phyloP scores from a whole-genome alignment of 2,888 invertebrate genomes.

The Peribatodes rhomboidaria region DNA sequence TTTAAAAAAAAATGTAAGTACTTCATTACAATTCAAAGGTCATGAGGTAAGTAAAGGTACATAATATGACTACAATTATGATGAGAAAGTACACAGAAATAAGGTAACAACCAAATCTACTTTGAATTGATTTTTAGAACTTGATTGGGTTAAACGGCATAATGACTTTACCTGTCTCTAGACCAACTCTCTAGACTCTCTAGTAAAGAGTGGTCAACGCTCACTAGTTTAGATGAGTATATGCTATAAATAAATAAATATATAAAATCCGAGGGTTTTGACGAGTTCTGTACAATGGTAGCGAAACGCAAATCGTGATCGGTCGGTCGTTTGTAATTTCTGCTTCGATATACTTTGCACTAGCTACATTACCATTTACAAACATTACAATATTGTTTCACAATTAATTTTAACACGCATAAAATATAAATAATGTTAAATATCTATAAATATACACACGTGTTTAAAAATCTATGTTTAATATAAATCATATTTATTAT shows the following conservation, averaged over 20 bases:
- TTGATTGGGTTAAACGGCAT: not conserved
- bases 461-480: conserved; percentile 21
- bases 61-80: conserved; percentile 10
- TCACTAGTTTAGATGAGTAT: not conserved
- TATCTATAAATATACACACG: conserved; percentile 23
- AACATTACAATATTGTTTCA: conserved; percentile 26
- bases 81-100: conserved; percentile 10
- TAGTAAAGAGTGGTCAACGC: not conserved
- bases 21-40: conserved; percentile 19
- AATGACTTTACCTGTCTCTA: not conserved
- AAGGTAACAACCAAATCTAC: not conserved
- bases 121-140: not conserved
- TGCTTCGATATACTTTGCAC: conserved; percentile 27
- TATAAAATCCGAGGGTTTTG: not conserved
- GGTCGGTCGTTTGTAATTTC: conserved; percentile 23
- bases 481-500: conserved; percentile 15
- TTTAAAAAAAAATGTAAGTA: conserved; percentile 20
- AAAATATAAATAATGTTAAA: conserved; percentile 27
- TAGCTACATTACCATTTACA: conserved; percentile 35
- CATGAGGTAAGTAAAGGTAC: conserved; percentile 2
- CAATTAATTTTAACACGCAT: conserved; percentile 26
- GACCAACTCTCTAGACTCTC: too few species aligned
- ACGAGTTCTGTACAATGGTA: conserved; percentile 7
- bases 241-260: not conserved
- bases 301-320: conserved; percentile 21